A percentile compares a stretch with the other conserved stretches of the same genome.
phyloP scores from a whole-genome alignment of 2,888 invertebrate species.

The Xestia ashworthii region DNA sequence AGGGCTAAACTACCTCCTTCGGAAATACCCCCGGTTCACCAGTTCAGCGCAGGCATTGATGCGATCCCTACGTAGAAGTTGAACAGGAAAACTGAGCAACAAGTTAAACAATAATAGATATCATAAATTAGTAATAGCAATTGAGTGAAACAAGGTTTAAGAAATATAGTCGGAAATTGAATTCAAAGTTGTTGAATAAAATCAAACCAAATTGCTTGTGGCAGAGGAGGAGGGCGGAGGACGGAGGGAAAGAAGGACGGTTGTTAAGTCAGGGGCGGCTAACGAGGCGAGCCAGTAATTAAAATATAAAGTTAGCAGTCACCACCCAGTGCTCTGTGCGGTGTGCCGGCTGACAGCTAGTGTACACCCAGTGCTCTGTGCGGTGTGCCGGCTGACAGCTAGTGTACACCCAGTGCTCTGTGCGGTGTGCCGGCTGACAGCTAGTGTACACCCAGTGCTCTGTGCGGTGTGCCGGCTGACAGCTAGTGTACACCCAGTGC shows the following conservation, averaged over 20 bases:
- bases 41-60: background rate
- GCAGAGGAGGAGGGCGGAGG: background rate
- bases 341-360: no score
- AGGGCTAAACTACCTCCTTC: no score
- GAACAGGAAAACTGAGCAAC: background rate
- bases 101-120: background rate
- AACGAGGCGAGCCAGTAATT: constrained; percentile 33
- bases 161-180: constrained; percentile 7
- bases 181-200: constrained; percentile 27
- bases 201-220: constrained; percentile 23
- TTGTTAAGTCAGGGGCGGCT: constrained; percentile 8
- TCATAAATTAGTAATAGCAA: background rate
- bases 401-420: no score
- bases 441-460: no score
- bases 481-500: no score
- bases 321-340: no score
- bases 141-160: constrained; percentile 4
- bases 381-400: no score
- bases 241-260: background rate
- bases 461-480: no score
- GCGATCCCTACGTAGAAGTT: background rate
- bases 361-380: no score
- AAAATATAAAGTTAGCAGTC: constrained; percentile 48
- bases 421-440: no score
- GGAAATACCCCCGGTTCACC: background rate